Evolutionary conservation across 2,113 vertebrate species (phyloP).

Genomic region (Glaucomys volans): DNA sequence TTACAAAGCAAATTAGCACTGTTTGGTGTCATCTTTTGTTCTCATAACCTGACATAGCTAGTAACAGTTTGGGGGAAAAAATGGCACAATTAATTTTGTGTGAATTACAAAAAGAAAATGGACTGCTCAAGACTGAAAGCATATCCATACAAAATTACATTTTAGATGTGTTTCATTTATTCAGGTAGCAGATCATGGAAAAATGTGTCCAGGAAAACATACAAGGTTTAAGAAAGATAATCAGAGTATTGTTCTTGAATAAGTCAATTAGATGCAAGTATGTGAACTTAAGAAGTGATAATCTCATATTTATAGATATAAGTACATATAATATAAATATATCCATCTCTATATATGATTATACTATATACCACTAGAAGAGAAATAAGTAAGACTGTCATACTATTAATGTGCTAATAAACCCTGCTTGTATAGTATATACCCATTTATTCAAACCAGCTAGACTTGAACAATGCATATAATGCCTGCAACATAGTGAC

Average conservation of each 20-base stretch:
- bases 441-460: not conserved
- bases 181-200: not conserved
- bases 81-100: not conserved
- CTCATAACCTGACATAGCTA: not conserved
- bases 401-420: not conserved
- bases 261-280: not conserved
- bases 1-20: not conserved
- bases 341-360: too few relatives aligned
- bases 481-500: not conserved
- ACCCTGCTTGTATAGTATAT: not conserved
- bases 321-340: not conserved
- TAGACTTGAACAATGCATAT: not conserved
- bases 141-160: not conserved
- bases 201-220: not conserved
- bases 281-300: not conserved
- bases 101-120: constrained; percentile 29
- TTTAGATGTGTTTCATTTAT: not conserved
- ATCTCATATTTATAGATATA: too few relatives aligned
- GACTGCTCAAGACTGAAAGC: not conserved
- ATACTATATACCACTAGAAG: not conserved
- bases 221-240: not conserved
- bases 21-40: not conserved
- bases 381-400: not conserved
- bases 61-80: not conserved
- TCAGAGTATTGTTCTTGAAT: not conserved